Percentiles rank a stretch among this genome's conserved stretches.
Evolutionary conservation across 2,113 vertebrate genomes (phyloP).

Genomic region (Podilymbus podiceps): DNA sequence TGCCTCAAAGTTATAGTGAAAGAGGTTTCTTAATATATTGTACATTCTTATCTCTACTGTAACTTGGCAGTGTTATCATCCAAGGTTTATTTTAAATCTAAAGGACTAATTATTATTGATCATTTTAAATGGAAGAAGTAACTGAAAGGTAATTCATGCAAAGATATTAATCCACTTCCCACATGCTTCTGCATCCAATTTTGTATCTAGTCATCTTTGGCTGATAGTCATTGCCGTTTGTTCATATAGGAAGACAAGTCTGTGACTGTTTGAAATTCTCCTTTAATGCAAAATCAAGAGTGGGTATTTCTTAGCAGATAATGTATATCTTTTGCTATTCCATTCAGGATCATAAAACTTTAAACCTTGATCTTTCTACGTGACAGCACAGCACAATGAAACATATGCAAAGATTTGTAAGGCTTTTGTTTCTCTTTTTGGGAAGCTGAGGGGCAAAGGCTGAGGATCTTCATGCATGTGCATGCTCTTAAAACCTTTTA

Average conservation of each 20-base stretch:
- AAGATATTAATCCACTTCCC: not conserved
- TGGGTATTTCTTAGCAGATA: conserved; percentile 7
- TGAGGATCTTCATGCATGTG: not conserved
- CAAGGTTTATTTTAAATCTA: conserved; percentile 34
- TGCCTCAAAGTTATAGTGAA: conserved; percentile 56
- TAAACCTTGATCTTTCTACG: not conserved
- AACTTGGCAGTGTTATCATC: conserved; percentile 31
- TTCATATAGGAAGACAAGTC: not conserved
- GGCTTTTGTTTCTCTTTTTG: not conserved
- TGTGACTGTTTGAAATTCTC: not conserved
- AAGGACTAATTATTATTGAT: conserved; percentile 18
- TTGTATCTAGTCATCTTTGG: not conserved
- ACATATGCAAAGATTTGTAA: not conserved
- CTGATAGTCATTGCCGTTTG: not conserved
- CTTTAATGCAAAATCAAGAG: not conserved
- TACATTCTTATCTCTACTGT: conserved; percentile 39
- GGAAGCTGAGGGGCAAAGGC: not conserved
- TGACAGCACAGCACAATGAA: not conserved
- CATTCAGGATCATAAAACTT: not conserved
- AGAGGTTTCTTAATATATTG: conserved; percentile 46
- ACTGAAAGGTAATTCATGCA: conserved; percentile 19
- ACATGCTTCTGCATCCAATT: not conserved
- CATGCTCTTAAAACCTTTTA: not conserved
- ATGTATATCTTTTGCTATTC: not conserved
- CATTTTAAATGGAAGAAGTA: not conserved